Conservation (phyloP, 2,113 vertebrate species). For the Entelurus aequoreus region DNA sequence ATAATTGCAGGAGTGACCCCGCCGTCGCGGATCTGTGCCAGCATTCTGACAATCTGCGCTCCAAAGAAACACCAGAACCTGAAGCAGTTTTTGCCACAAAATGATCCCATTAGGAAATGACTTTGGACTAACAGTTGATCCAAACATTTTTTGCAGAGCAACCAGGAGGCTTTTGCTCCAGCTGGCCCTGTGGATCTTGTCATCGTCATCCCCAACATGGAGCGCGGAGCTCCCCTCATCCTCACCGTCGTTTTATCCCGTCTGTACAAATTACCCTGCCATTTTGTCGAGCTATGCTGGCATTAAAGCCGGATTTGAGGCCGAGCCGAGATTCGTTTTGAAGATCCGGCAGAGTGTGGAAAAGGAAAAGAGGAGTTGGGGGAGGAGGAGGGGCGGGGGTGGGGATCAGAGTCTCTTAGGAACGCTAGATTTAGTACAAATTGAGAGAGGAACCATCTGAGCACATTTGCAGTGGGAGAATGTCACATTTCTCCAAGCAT, state of each 20-base stretch:
- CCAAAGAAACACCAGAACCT: not conserved
- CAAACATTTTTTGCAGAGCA: not conserved
- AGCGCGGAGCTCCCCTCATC: conserved; percentile 5
- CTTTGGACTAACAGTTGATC: not conserved
- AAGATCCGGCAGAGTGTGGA: conserved; percentile 4
- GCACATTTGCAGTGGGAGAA: not conserved
- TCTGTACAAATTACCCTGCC: conserved; percentile 5
- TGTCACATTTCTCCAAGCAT: no score
- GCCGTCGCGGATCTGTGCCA: conserved; percentile 47
- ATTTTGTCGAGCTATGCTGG: conserved; percentile 7
- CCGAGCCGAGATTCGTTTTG: not conserved
- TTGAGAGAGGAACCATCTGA: conserved; percentile 10
- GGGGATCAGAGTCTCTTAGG: not conserved
- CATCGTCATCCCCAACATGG: conserved; percentile 1
- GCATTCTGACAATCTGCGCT: conserved; percentile 9
- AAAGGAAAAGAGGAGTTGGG: not conserved
- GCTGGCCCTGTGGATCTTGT: conserved; percentile 1
- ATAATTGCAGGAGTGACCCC: conserved; percentile 63
- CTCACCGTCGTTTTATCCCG: not conserved
- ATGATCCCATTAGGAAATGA: no score
- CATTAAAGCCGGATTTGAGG: not conserved
- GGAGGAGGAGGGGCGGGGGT: not conserved
- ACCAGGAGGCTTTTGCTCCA: not conserved
- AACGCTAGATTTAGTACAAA: conserved; percentile 8
- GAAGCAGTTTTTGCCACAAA: no score